These are phyloP conservation scores for Norana najaformis DNA, from an alignment of 2,888 invertebrate species.

Conservation along the genomic window DNA sequence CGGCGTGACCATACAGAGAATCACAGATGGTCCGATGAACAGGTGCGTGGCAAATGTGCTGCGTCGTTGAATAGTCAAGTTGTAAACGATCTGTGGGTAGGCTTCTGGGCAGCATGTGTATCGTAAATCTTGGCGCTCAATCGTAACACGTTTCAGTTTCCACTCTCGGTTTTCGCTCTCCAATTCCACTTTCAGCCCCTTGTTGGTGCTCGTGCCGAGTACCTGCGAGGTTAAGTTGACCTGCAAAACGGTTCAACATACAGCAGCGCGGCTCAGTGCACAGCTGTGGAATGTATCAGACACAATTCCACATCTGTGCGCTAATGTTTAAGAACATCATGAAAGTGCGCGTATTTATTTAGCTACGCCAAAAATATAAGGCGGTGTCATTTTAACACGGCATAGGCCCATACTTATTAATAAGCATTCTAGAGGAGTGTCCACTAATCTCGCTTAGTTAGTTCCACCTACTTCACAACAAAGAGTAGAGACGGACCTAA, in stretches of 20 bases:
- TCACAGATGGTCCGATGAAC: slow-evolving; percentile 23
- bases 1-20: slow-evolving; percentile 8
- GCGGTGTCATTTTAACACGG: no score
- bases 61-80: not conserved
- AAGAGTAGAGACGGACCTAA: no score
- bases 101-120: not conserved
- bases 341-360: no score
- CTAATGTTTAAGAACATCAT: no score
- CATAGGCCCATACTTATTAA: no score
- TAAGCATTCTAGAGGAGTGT: not conserved
- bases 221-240: not conserved
- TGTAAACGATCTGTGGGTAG: not conserved
- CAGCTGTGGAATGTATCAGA: no score
- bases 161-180: not conserved
- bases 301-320: no score
- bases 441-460: not conserved
- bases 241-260: not conserved
- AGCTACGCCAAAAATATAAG: no score
- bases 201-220: not conserved
- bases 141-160: not conserved
- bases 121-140: not conserved
- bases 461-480: not conserved
- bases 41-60: not conserved
- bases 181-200: not conserved
- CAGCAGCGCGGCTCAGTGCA: not conserved